Evolutionary conservation across 1,140 invertebrate genomes (phyloP).

Genomic region (Drosophila serrata): DNA sequence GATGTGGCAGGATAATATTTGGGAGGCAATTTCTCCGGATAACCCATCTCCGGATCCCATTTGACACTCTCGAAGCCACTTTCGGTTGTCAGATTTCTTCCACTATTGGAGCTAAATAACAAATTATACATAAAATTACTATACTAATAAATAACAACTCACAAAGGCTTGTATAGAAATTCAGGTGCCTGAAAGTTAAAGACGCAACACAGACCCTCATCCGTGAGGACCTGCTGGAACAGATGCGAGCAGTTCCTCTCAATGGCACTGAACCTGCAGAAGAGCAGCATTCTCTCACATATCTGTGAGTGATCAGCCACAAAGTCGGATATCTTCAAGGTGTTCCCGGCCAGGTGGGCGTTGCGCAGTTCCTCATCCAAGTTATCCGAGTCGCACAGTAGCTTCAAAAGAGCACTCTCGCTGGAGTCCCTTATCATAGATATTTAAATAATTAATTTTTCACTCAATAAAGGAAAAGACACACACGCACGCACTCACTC

Average conservation of each 20-base stretch:
- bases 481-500: conserved; percentile 38
- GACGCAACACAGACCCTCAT: conserved; percentile 93
- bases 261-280: conserved; percentile 88
- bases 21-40: conserved; percentile 86
- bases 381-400: conserved; percentile 50
- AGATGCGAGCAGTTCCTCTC: conserved; percentile 88
- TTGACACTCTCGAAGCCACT: conserved; percentile 85
- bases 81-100: conserved; percentile 27
- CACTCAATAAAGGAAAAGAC: background rate
- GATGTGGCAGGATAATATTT: conserved; percentile 88
- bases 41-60: conserved; percentile 91
- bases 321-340: conserved; percentile 59
- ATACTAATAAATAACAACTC: conserved; percentile 3
- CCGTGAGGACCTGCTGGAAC: conserved; percentile 91
- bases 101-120: conserved; percentile 15
- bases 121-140: background rate
- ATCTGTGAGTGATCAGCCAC: conserved; percentile 86
- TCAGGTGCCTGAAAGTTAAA: conserved; percentile 91
- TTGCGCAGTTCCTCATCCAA: conserved; percentile 11
- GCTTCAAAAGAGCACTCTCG: conserved; percentile 53
- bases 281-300: conserved; percentile 89
- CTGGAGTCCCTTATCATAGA: conserved; percentile 36
- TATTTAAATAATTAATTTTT: background rate
- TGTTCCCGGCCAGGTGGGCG: conserved; percentile 26
- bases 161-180: conserved; percentile 87